Evolutionary conservation across 2,888 invertebrate genomes (phyloP).

Genomic region (Zonitis immaculata): DNA sequence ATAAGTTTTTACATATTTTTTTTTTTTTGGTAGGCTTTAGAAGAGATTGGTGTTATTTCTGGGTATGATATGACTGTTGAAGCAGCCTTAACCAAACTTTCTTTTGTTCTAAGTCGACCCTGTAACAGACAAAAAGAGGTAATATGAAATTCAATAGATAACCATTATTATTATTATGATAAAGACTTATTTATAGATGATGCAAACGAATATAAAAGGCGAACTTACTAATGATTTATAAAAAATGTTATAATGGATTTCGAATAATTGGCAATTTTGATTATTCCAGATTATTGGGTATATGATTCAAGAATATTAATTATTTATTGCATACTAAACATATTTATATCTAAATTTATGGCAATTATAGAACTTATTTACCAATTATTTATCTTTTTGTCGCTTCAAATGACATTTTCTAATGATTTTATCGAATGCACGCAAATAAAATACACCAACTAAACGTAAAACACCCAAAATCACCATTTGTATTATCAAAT

Average conservation of each 20-base stretch:
- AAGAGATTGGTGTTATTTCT: constrained; percentile 66
- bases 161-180: constrained; percentile 48
- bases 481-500: constrained; percentile 62
- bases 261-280: no score
- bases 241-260: no score
- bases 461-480: constrained; percentile 69
- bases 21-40: constrained; percentile 49
- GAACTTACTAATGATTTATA: constrained; percentile 14
- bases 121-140: no score
- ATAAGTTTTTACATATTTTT: not conserved
- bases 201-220: constrained; percentile 27
- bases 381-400: constrained; percentile 12
- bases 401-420: constrained; percentile 45
- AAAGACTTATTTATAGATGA: constrained; percentile 19
- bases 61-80: constrained; percentile 91
- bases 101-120: constrained; percentile 79
- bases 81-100: constrained; percentile 85
- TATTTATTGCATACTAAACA: no score
- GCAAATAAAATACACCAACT: constrained; percentile 58
- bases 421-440: constrained; percentile 66
- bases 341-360: no score
- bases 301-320: no score
- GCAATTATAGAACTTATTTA: no score
- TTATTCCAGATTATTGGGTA: no score
- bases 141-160: constrained; percentile 53